These are phyloP conservation scores for Temnothorax nylanderi DNA, from an alignment of 1,140 invertebrate species.

Conservation along the genomic window DNA sequence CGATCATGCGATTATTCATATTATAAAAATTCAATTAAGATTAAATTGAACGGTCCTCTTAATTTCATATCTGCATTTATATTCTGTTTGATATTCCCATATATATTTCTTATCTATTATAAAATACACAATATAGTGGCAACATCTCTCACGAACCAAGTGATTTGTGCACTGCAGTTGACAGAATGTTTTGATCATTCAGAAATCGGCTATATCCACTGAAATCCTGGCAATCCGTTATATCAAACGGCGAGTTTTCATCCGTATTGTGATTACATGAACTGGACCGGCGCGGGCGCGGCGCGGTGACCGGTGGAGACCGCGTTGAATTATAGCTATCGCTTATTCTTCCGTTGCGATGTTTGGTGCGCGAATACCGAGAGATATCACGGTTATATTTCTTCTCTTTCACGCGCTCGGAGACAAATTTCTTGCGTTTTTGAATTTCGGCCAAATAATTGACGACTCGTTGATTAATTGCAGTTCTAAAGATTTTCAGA, in stretches of 20 bases:
- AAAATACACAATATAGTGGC: background rate
- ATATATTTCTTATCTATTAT: background rate
- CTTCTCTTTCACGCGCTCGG: background rate
- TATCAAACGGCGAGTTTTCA: background rate
- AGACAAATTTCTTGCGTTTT: background rate
- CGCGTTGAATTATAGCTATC: constrained; percentile 14
- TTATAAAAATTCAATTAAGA: background rate
- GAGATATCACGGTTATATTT: constrained; percentile 37
- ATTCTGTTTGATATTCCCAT: background rate
- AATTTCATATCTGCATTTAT: background rate
- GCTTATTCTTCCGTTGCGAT: constrained; percentile 22
- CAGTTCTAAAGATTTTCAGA: background rate
- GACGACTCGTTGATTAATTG: background rate
- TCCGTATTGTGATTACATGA: constrained; percentile 34
- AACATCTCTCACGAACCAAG: background rate
- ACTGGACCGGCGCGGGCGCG: background rate
- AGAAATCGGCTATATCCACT: background rate
- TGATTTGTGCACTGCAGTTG: constrained; percentile 13
- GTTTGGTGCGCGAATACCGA: background rate
- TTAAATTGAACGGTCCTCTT: background rate
- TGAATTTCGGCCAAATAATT: constrained; percentile 22
- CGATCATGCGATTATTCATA: background rate
- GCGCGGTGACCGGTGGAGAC: background rate
- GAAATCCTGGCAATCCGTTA: constrained; percentile 1
- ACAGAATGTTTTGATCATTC: constrained; percentile 16